These are phyloP conservation scores for Salticus scenicus DNA, from an alignment of 2,888 invertebrate genomes.

Conservation along the genomic window DNA sequence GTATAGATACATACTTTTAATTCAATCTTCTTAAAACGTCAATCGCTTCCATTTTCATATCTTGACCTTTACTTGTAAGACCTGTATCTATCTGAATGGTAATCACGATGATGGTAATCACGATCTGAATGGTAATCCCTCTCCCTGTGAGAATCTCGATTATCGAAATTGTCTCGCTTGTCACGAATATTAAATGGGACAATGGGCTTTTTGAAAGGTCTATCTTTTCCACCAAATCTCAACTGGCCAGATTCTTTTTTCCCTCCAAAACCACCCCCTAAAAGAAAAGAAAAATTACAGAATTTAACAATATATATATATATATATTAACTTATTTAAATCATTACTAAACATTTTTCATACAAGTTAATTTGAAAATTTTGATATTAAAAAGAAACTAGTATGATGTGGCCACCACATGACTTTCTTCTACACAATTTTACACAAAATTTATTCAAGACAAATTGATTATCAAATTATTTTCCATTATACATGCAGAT, in stretches of 20 bases:
- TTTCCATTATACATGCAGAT: too few species aligned
- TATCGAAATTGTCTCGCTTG: conserved; percentile 16
- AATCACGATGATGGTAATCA: conserved; percentile 13
- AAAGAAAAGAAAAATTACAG: conserved; percentile 65
- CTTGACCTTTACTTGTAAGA: conserved; percentile 27
- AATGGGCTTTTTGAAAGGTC: conserved; percentile 81
- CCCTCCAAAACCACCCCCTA: conserved; percentile 90
- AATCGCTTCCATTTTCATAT: conserved; percentile 1
- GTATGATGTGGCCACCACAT: too few species aligned
- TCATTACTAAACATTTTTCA: too few species aligned
- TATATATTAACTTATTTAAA: too few species aligned
- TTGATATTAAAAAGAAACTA: too few species aligned
- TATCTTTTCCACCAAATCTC: conserved; percentile 87
- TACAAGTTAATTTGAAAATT: too few species aligned
- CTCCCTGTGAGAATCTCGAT: not conserved
- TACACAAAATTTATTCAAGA: too few species aligned
- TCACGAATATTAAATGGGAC: conserved; percentile 24
- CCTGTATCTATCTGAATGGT: conserved; percentile 19
- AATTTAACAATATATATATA: too few species aligned
- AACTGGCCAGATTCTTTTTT: conserved; percentile 90
- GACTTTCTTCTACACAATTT: too few species aligned
- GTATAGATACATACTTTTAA: too few species aligned
- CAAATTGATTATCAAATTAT: too few species aligned
- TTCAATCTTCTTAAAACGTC: not conserved
- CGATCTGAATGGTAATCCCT: not conserved